A percentile compares a stretch with the other conserved stretches of the same genome.
Evolutionary conservation across 2,888 invertebrate genomes (phyloP).

Genomic region (Globia sparganii): DNA sequence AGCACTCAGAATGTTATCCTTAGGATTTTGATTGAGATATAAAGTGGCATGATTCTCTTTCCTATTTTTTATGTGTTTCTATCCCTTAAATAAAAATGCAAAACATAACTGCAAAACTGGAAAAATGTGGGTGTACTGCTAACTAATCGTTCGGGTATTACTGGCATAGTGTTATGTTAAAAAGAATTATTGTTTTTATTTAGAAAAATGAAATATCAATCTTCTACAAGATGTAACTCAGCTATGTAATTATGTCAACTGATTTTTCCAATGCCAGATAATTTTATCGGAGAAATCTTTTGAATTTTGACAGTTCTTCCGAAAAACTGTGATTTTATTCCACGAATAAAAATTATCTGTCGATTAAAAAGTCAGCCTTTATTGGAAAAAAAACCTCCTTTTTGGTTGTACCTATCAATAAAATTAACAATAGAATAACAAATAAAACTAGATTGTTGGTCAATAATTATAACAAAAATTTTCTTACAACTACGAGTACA

Average conservation of each 20-base stretch:
- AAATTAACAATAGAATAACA: not conserved
- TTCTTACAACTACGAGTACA: not conserved
- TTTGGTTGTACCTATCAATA: not conserved
- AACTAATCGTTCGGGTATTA: not conserved
- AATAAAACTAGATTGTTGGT: not conserved
- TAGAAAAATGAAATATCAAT: not conserved
- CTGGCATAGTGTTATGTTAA: not conserved
- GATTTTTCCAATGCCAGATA: no score
- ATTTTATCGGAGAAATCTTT: no score
- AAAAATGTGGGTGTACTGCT: not conserved
- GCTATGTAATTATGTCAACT: not conserved
- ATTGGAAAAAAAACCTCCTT: not conserved
- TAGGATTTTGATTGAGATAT: slow-evolving; percentile 1
- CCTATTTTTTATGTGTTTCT: not conserved
- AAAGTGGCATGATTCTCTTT: not conserved
- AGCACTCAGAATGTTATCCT: slow-evolving; percentile 10
- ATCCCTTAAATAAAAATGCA: not conserved
- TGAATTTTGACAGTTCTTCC: no score
- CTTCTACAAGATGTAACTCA: not conserved
- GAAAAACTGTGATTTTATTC: no score
- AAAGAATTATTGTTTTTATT: not conserved
- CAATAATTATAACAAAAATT: not conserved
- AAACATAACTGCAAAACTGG: no score
- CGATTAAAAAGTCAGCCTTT: no score
- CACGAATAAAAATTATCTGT: no score